Evolutionary conservation across 92 coral and sea anemone genomes (phyloP).

Genomic region (Siderastrea radians): DNA sequence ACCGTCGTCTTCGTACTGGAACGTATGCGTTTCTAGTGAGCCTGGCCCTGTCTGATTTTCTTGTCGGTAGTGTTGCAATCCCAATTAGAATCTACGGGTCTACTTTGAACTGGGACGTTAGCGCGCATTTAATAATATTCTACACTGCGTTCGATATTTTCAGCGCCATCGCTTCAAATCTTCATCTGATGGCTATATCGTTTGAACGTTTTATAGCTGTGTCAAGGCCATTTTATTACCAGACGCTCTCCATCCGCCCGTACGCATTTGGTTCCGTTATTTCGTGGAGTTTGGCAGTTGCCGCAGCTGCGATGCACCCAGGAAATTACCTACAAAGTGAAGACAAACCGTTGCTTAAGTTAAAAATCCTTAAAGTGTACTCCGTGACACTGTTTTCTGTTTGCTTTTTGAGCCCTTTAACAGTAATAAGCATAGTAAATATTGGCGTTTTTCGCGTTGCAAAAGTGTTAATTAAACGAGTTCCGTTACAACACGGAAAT

Average conservation of each 20-base stretch:
- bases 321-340: conserved; percentile 14
- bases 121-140: conserved; percentile 35
- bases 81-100: conserved; percentile 83
- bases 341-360: background rate
- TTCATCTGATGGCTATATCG: conserved; percentile 90
- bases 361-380: conserved; percentile 15
- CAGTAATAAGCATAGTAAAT: conserved; percentile 68
- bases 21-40: conserved; percentile 81
- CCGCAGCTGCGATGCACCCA: conserved; percentile 73
- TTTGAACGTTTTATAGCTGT: conserved; percentile 92
- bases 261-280: conserved; percentile 67
- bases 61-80: conserved; percentile 83
- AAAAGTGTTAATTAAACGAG: conserved; percentile 49
- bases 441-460: conserved; percentile 79
- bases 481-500: conserved; percentile 28
- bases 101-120: conserved; percentile 56
- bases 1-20: conserved; percentile 76
- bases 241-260: conserved; percentile 73
- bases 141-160: conserved; percentile 85
- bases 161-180: conserved; percentile 92
- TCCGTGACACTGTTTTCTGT: conserved; percentile 47
- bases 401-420: conserved; percentile 75
- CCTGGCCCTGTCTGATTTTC: conserved; percentile 80
- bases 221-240: conserved; percentile 86
- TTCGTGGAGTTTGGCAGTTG: conserved; percentile 79